Conservation (phyloP, 2,113 vertebrate genomes). For the Bucco capensis region DNA sequence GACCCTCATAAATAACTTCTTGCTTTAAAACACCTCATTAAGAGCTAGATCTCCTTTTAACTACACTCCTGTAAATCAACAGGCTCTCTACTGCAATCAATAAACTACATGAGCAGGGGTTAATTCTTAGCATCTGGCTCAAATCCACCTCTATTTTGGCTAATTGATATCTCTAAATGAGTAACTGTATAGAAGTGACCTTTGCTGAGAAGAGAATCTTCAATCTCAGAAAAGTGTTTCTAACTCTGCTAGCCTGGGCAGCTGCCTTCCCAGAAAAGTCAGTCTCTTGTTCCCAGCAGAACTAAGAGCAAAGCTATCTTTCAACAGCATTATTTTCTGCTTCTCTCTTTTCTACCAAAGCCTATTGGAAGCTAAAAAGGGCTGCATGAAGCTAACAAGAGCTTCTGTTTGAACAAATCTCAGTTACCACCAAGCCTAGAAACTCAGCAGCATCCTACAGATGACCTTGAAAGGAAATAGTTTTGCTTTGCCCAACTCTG, state of each 20-base stretch:
- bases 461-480: not conserved
- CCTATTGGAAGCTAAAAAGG: not conserved
- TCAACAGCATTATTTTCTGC: not conserved
- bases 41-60: not conserved
- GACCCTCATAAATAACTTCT: not conserved
- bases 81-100: not conserved
- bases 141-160: not conserved
- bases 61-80: not conserved
- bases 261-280: slow-evolving; percentile 13
- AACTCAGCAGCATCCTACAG: not conserved
- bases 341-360: not conserved
- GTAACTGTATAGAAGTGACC: not conserved
- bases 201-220: not conserved
- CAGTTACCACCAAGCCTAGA: not conserved
- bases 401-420: not conserved
- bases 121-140: not conserved
- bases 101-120: not conserved
- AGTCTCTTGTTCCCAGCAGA: not conserved
- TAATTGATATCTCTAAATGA: slow-evolving; percentile 18
- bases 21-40: not conserved
- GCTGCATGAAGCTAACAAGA: not conserved
- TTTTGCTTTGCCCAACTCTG: not conserved
- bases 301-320: not conserved
- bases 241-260: not conserved
- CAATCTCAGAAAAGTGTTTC: not conserved